These are phyloP conservation scores for Ophonus ardosiacus DNA, from an alignment of 2,888 invertebrate species.

Conservation along the genomic window DNA sequence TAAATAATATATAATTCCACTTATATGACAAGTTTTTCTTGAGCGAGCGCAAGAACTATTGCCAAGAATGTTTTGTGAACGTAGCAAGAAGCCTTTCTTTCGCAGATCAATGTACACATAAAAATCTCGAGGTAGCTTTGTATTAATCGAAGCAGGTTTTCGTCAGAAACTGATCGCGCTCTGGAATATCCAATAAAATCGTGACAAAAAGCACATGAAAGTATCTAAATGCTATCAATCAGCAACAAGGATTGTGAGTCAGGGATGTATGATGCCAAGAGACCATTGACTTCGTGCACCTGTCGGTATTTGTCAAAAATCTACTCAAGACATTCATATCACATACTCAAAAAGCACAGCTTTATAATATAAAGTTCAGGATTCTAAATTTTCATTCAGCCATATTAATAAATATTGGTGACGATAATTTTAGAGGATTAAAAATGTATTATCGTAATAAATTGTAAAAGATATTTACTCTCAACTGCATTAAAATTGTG, in stretches of 20 bases:
- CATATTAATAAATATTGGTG: too few relatives aligned
- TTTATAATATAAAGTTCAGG: background rate
- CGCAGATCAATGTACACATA: constrained; percentile 71
- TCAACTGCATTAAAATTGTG: too few relatives aligned
- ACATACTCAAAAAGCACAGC: background rate
- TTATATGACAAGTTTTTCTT: constrained; percentile 64
- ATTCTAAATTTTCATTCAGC: too few relatives aligned
- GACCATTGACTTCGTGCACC: background rate
- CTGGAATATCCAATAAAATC: constrained; percentile 68
- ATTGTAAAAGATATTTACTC: too few relatives aligned
- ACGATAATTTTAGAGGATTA: too few relatives aligned
- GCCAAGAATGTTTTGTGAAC: constrained; percentile 61
- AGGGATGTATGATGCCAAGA: constrained; percentile 13
- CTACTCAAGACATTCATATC: background rate
- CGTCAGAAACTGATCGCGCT: constrained; percentile 69
- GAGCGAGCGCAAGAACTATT: constrained; percentile 55
- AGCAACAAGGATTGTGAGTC: background rate
- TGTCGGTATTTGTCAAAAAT: background rate
- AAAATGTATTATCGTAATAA: too few relatives aligned
- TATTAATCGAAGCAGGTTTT: constrained; percentile 69
- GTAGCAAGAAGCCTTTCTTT: constrained; percentile 65
- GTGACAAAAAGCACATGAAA: constrained; percentile 58
- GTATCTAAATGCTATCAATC: constrained; percentile 57
- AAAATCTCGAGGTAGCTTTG: constrained; percentile 70
- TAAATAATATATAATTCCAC: constrained; percentile 64